A percentile compares a stretch with the other conserved stretches of the same genome.
Conservation (phyloP, 2,888 invertebrate species). For the Drosophila paramelanica region DNA sequence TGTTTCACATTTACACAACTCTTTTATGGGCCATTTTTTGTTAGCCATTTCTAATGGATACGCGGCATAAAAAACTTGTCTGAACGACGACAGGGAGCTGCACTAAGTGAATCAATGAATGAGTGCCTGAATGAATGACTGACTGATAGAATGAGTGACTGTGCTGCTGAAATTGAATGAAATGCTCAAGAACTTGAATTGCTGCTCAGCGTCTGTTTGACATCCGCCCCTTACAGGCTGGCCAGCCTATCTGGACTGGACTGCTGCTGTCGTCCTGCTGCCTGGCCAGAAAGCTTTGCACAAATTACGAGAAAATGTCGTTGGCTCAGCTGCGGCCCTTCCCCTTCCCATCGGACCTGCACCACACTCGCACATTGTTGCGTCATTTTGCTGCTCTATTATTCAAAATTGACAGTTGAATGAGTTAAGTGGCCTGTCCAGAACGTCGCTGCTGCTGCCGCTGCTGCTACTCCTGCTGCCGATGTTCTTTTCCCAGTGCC, state of each 20-base stretch:
- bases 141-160: constrained; percentile 30
- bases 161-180: constrained; percentile 62
- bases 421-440: constrained; percentile 68
- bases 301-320: constrained; percentile 72
- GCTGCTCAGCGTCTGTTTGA: constrained; percentile 5
- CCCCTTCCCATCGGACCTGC: not conserved
- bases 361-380: constrained; percentile 56
- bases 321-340: constrained; percentile 23
- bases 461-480: constrained; percentile 5
- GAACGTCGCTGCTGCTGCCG: constrained; percentile 17
- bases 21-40: not conserved
- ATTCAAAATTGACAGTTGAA: constrained; percentile 79
- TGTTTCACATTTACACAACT: not conserved
- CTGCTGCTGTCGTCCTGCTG: not conserved
- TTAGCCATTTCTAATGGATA: not conserved
- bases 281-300: constrained; percentile 61
- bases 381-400: constrained; percentile 73
- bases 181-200: constrained; percentile 45
- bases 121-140: constrained; percentile 31
- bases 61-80: constrained; percentile 5
- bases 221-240: constrained; percentile 8
- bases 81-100: constrained; percentile 11
- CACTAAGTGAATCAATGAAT: constrained; percentile 45
- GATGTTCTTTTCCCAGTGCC: constrained; percentile 25
- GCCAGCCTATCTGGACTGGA: constrained; percentile 29